Percentiles rank a stretch among this genome's conserved stretches.
phyloP scores from a whole-genome alignment of 2,888 invertebrate genomes.

The Petrophora chlorosata region DNA sequence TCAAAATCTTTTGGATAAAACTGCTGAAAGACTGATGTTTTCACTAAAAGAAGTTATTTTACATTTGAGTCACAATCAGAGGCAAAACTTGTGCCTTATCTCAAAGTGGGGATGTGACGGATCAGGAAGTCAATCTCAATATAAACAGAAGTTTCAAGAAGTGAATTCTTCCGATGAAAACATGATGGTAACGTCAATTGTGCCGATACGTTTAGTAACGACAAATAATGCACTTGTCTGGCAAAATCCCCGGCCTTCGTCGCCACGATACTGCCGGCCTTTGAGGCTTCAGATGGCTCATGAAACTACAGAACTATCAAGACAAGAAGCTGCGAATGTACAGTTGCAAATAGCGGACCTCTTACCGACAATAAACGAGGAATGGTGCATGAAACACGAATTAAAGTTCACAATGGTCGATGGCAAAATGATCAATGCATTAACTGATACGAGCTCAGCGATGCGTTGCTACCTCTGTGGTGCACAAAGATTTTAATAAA shows the following conservation, averaged over 20 bases:
- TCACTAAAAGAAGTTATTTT: too few relatives aligned
- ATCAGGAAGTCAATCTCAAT: slow-evolving; percentile 22
- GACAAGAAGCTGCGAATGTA: slow-evolving; percentile 2
- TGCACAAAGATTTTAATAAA: neutral
- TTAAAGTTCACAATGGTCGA: slow-evolving; percentile 30
- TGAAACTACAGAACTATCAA: slow-evolving; percentile 15
- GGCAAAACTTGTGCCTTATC: neutral
- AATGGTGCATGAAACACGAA: neutral
- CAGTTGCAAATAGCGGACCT: too few relatives aligned
- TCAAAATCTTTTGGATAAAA: too few relatives aligned
- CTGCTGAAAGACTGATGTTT: too few relatives aligned
- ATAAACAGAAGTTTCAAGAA: slow-evolving; percentile 25
- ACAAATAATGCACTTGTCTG: slow-evolving; percentile 6
- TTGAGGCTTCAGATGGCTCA: slow-evolving; percentile 16
- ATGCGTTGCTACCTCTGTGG: neutral
- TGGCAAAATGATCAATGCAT: slow-evolving; percentile 32
- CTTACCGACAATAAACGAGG: neutral
- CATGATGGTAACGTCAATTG: slow-evolving; percentile 13
- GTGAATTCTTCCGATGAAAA: neutral
- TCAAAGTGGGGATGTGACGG: slow-evolving; percentile 23
- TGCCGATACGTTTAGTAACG: slow-evolving; percentile 14
- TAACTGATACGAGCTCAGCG: slow-evolving; percentile 20
- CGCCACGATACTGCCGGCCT: slow-evolving; percentile 18
- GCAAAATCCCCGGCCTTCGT: slow-evolving; percentile 29
- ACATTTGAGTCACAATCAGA: too few relatives aligned